These are phyloP conservation scores for Tiphia femorata DNA, from an alignment of 2,888 invertebrate species.

Conservation along the genomic window DNA sequence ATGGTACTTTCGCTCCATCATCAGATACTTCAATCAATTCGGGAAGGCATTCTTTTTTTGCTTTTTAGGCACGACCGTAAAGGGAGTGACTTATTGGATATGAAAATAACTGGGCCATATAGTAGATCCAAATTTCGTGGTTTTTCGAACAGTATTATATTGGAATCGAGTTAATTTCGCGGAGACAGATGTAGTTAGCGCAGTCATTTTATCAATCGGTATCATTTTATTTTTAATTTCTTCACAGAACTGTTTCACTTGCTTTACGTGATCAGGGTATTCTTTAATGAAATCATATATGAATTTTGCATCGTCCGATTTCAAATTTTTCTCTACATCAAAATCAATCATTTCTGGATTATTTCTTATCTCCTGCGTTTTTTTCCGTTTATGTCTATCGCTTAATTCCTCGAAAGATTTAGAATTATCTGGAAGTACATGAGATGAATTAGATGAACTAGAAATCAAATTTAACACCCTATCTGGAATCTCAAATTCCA, in stretches of 20 bases:
- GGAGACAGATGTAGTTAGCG: background rate
- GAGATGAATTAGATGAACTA: background rate
- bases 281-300: constrained; percentile 3
- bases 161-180: constrained; percentile 1
- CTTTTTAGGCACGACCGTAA: too few species aligned
- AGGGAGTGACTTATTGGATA: too few species aligned
- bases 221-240: background rate
- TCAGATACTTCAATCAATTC: background rate
- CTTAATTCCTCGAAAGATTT: constrained; percentile 1
- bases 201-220: background rate
- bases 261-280: background rate
- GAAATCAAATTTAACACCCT: background rate
- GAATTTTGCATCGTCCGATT: background rate
- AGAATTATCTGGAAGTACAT: background rate
- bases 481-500: background rate
- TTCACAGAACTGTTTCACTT: background rate
- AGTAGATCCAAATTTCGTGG: background rate
- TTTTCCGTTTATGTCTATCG: background rate
- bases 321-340: background rate
- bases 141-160: constrained; percentile 1
- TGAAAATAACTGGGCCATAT: background rate
- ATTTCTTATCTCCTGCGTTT: background rate
- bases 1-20: background rate
- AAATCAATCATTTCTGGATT: constrained; percentile 4
- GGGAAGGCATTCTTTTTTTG: too few species aligned